Conservation (phyloP, 2,797 vertebrate genomes). For the Passerculus sandwichensis region DNA sequence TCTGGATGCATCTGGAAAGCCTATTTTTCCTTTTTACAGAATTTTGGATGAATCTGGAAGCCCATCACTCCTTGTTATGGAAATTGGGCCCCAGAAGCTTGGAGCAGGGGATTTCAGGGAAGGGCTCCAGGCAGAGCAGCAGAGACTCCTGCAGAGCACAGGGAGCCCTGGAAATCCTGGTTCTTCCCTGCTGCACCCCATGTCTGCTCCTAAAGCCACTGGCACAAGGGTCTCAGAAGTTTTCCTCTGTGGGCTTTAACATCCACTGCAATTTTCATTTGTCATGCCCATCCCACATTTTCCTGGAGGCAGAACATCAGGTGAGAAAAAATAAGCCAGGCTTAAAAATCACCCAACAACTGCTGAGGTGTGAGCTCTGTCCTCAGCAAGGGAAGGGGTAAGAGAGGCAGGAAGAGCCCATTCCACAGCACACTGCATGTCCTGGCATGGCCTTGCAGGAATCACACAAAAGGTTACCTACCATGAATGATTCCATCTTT, state of each 20-base stretch:
- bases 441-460: background rate
- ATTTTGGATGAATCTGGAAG: background rate
- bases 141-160: background rate
- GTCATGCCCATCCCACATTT: background rate
- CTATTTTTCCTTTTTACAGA: background rate
- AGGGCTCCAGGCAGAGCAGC: background rate
- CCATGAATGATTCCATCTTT: background rate
- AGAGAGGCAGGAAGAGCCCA: fast-evolving
- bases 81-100: fast-evolving
- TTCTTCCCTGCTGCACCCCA: background rate
- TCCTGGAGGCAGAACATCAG: background rate
- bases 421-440: background rate
- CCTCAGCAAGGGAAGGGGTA: background rate
- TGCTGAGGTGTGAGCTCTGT: background rate
- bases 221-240: background rate
- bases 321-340: background rate
- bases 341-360: background rate
- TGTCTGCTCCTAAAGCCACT: background rate
- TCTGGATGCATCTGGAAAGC: background rate
- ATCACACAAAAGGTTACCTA: background rate
- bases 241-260: background rate
- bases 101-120: fast-evolving
- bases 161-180: fast-evolving
- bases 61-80: background rate
- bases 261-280: background rate